Conservation (phyloP, 2,113 vertebrate genomes). For the Thunnus thynnus region DNA sequence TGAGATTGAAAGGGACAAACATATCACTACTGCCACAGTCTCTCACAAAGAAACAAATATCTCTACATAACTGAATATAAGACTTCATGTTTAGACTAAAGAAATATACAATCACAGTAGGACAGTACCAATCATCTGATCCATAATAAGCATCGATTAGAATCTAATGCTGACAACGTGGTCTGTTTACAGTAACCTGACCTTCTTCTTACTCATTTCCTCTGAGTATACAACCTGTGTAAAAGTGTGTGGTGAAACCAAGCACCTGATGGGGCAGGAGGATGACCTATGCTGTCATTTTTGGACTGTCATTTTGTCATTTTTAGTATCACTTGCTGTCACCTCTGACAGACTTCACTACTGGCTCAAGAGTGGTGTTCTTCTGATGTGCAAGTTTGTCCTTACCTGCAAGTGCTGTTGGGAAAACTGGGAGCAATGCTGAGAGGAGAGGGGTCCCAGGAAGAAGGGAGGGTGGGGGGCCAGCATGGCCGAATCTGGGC, state of each 20-base stretch:
- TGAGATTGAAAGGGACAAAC: conserved; percentile 5
- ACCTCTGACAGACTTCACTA: background rate
- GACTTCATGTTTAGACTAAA: background rate
- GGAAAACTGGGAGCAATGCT: conserved; percentile 82
- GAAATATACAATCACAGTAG: background rate
- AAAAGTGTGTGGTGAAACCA: background rate
- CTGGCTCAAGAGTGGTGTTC: background rate
- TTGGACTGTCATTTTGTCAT: no score
- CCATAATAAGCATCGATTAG: background rate
- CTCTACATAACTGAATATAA: background rate
- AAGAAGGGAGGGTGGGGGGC: conserved; percentile 86
- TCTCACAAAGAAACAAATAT: background rate
- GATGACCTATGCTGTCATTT: no score
- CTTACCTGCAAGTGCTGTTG: conserved; percentile 85
- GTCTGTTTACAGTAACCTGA: conserved; percentile 24
- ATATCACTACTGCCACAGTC: background rate
- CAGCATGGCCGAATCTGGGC: conserved; percentile 86
- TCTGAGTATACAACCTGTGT: background rate
- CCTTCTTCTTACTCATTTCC: conserved; percentile 22
- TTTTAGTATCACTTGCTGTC: no score
- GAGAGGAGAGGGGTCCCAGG: conserved; percentile 76
- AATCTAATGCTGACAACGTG: conserved; percentile 1
- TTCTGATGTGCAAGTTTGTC: background rate
- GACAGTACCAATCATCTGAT: background rate
- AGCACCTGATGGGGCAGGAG: conserved; percentile 24